These are phyloP conservation scores for Hippoglossus hippoglossus DNA, from an alignment of 2,797 vertebrate genomes.

Conservation along the genomic window DNA sequence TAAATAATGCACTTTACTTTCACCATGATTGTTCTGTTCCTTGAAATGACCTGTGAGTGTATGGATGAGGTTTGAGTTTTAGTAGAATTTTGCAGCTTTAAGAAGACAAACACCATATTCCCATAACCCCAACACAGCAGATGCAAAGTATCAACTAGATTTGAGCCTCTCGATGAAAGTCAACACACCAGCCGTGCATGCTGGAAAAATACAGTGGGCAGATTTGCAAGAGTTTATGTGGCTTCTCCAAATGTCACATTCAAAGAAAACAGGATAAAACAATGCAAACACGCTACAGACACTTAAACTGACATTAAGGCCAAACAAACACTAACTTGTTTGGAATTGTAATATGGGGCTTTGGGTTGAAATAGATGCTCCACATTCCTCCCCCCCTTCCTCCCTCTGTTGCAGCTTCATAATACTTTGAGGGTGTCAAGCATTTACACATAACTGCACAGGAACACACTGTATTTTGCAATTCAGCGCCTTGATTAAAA, in stretches of 20 bases:
- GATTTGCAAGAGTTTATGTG: neutral
- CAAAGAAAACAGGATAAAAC: neutral
- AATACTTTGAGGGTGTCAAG: neutral
- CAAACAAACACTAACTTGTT: slow-evolving; percentile 32
- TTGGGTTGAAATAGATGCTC: slow-evolving; percentile 10
- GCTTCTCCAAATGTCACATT: too few relatives aligned
- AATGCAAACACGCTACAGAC: too few relatives aligned
- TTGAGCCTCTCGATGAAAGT: slow-evolving; percentile 30
- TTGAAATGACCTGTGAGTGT: neutral
- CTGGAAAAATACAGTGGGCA: slow-evolving; percentile 32
- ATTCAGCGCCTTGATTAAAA: too few relatives aligned
- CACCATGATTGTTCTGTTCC: too few relatives aligned
- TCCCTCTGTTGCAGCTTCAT: neutral
- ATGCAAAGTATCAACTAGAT: slow-evolving; percentile 12
- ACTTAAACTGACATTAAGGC: slow-evolving; percentile 9
- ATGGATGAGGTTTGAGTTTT: neutral
- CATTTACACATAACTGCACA: too few relatives aligned
- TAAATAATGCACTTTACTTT: neutral
- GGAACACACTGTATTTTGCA: too few relatives aligned
- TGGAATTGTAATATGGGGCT: slow-evolving; percentile 12
- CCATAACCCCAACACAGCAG: slow-evolving; percentile 31
- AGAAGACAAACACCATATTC: too few relatives aligned
- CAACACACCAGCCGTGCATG: slow-evolving; percentile 36
- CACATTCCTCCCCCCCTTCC: neutral
- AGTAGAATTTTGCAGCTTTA: neutral